Evolutionary conservation across 2,888 invertebrate species (phyloP), one percentile per base, ranked within the genome.

Genomic region (Volucella inflata): DNA sequence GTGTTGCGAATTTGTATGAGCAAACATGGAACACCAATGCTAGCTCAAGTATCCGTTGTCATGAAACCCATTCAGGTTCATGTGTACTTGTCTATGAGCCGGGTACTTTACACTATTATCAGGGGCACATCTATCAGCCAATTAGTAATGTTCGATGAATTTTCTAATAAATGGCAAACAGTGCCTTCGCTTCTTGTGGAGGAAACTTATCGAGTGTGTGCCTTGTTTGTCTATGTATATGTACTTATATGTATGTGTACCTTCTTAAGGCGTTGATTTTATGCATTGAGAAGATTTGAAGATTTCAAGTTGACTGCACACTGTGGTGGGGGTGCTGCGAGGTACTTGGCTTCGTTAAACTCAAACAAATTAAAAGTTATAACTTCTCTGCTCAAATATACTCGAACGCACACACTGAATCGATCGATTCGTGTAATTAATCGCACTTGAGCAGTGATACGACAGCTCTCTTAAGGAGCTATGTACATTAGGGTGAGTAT

Each of bases 81-180:
- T 30, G 16, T 38, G 6, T 30, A 12, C 16, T n/a, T 3, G 2
- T 14, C 17, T 46, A 51, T 36, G 36, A 44, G 48, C 0, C 62
- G 62, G 17, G 17, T 44, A 44, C 36, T 44, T 16, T 48, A 40
- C n/a, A n/a, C 55, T 21, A 12, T 14, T 62, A 78, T 72, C 51
- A 38, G 59, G 68, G 71, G 55, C 68, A 67, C 80, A 80, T 75
- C 68, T 62, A 74, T 81, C 75, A 81, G 44, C 44, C 81, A 81
- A 81, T 81, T 81, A 81, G 81, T 55, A 55, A 62, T 75, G 81
- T 81, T 81, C 81, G 68, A 81, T 75, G 62, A 70, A 70, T 75
- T 81, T 68, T 70, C 68, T 68, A 53, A 74, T 80, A 68, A 68
- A 80, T 79, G 50, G 67, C 51, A 14, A 44, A 6, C 4, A 44